These are phyloP conservation scores for Rhinichthys osculus DNA, from an alignment of 2,797 vertebrate genomes.

Conservation along the genomic window DNA sequence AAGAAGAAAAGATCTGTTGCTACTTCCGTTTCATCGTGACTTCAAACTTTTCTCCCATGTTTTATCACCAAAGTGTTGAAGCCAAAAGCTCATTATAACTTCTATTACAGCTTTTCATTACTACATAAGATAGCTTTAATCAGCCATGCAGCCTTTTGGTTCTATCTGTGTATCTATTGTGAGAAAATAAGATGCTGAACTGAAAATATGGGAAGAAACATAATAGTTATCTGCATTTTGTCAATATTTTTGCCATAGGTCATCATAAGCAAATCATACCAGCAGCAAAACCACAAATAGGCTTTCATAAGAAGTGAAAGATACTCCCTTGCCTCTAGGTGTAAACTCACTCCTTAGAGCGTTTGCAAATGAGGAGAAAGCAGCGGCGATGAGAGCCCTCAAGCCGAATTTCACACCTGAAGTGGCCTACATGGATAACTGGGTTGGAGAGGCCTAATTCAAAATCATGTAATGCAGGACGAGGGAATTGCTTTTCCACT, in stretches of 20 bases:
- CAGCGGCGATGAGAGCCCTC: not conserved
- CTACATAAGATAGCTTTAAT: not conserved
- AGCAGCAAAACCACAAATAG: constrained; percentile 7
- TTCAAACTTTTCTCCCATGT: not conserved
- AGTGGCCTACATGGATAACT: constrained; percentile 35
- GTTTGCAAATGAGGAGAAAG: constrained; percentile 14
- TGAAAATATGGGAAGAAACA: not conserved
- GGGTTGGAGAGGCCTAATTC: constrained; percentile 34
- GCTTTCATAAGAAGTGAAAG: constrained; percentile 28
- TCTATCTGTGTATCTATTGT: not conserved
- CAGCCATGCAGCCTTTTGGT: not conserved
- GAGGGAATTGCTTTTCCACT: constrained; percentile 33
- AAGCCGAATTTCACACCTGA: constrained; percentile 46
- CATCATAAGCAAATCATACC: constrained; percentile 8
- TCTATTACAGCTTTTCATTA: not conserved
- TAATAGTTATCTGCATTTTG: not conserved
- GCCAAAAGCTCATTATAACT: not conserved
- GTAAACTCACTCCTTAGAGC: constrained; percentile 10
- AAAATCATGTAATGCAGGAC: constrained; percentile 14
- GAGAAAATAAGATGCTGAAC: constrained; percentile 1
- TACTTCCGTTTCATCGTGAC: not conserved
- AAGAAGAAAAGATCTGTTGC: not conserved
- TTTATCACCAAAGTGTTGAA: not conserved
- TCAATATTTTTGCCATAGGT: not conserved
- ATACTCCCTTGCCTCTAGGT: constrained; percentile 20